phyloP scores from a whole-genome alignment of 2,797 vertebrate species.

The Danio kyathit region DNA sequence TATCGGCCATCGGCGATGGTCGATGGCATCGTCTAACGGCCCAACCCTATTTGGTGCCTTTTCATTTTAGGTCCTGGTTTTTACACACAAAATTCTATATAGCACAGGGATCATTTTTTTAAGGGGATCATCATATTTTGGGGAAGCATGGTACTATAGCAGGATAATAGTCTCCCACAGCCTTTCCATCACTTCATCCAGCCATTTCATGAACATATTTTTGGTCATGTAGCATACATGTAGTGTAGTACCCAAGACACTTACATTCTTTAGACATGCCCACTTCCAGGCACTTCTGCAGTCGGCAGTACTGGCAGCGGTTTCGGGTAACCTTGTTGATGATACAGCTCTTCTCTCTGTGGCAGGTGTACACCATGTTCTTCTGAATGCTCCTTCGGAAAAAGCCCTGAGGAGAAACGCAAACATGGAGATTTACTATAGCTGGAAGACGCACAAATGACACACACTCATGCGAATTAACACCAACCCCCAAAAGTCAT shows the following conservation, averaged over 20 bases:
- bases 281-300: conserved; percentile 90
- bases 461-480: conserved; percentile 19
- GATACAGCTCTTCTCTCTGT: conserved; percentile 88
- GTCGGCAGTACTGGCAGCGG: conserved; percentile 90
- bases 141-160: too few species aligned
- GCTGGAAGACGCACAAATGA: conserved; percentile 21
- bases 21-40: too few species aligned
- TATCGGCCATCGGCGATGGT: too few species aligned
- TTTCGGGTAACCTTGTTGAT: conserved; percentile 92
- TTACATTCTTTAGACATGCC: conserved; percentile 93
- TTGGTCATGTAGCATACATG: background rate
- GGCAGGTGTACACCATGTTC: conserved; percentile 92
- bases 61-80: too few species aligned
- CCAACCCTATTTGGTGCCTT: too few species aligned
- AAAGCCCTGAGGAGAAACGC: conserved; percentile 78
- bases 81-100: too few species aligned
- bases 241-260: conserved; percentile 59
- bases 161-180: too few species aligned
- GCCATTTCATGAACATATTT: background rate
- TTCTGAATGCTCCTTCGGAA: conserved; percentile 91
- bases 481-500: background rate
- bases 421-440: background rate
- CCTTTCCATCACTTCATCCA: background rate
- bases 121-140: too few species aligned
- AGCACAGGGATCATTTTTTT: too few species aligned